phyloP scores from a whole-genome alignment of 2,113 vertebrate genomes.

The Campylomormyrus numenius region DNA sequence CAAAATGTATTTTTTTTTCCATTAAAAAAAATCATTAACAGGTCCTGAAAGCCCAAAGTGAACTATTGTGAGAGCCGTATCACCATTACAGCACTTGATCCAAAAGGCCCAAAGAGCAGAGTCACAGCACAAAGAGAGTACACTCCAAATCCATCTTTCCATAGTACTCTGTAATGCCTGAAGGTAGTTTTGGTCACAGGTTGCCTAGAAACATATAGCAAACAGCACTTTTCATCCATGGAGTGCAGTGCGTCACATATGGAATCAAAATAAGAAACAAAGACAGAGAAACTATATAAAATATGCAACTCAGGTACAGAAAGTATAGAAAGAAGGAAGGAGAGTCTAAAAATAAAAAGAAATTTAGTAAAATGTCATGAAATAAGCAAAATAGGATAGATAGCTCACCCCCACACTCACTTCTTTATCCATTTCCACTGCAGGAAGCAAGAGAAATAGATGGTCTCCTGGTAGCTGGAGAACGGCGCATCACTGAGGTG shows the following conservation, averaged over 20 bases:
- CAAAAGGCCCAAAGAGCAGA: not conserved
- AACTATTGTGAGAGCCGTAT: not conserved
- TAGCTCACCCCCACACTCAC: slow-evolving; percentile 51
- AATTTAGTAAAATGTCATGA: not conserved
- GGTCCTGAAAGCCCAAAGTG: not conserved
- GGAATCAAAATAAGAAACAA: too few species aligned
- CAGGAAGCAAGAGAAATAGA: slow-evolving; percentile 81
- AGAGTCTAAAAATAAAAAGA: not conserved
- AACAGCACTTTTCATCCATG: not conserved
- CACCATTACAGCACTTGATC: not conserved
- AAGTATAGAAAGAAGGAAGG: not conserved
- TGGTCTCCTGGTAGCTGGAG: slow-evolving; percentile 66
- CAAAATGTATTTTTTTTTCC: not conserved
- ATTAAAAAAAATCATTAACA: not conserved
- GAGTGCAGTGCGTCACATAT: not conserved
- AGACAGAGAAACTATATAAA: too few species aligned
- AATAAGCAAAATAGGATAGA: not conserved
- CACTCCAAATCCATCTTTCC: slow-evolving; percentile 92
- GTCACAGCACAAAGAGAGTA: slow-evolving; percentile 50
- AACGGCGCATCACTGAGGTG: slow-evolving; percentile 74
- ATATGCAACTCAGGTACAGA: not conserved
- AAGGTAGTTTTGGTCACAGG: slow-evolving; percentile 89
- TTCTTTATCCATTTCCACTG: slow-evolving; percentile 94
- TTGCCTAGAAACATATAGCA: slow-evolving; percentile 55
- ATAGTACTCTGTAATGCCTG: slow-evolving; percentile 83